Conservation (phyloP, 2,888 invertebrate species). For the Malacosoma neustria region DNA sequence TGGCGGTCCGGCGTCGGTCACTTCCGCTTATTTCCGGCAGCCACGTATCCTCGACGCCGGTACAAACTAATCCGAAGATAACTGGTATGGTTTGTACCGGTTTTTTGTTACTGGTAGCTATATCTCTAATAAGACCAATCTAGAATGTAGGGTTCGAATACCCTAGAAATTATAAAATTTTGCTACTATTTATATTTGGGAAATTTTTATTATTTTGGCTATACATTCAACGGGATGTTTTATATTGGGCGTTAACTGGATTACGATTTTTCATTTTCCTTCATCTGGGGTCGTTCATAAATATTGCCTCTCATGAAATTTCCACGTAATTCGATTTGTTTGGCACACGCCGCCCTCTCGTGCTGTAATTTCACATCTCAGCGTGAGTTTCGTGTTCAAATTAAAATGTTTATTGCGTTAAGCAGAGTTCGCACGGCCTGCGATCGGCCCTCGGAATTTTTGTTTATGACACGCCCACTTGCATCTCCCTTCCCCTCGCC, state of each 20-base stretch:
- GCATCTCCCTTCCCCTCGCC: constrained; percentile 25
- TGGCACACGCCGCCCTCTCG: constrained; percentile 49
- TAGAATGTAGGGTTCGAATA: no score
- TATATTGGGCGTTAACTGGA: not conserved
- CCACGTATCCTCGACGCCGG: constrained; percentile 23
- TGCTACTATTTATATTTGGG: no score
- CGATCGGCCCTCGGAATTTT: constrained; percentile 53
- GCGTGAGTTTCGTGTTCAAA: constrained; percentile 71
- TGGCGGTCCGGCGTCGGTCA: constrained; percentile 43
- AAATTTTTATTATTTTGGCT: no score
- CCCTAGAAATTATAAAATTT: no score
- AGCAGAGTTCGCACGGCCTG: constrained; percentile 63
- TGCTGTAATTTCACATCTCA: constrained; percentile 64
- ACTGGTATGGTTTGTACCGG: no score
- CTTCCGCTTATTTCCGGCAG: constrained; percentile 49
- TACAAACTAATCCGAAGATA: constrained; percentile 1
- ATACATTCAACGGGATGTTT: not conserved
- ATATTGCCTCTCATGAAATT: constrained; percentile 37
- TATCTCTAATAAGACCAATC: no score
- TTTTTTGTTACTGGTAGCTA: no score
- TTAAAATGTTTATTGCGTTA: constrained; percentile 75
- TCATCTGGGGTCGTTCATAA: constrained; percentile 10
- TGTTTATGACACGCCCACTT: constrained; percentile 57
- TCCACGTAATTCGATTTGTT: constrained; percentile 58
- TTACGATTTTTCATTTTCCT: constrained; percentile 4